phyloP scores from a whole-genome alignment of 1,140 invertebrate genomes.

The Copidosoma floridanum region DNA sequence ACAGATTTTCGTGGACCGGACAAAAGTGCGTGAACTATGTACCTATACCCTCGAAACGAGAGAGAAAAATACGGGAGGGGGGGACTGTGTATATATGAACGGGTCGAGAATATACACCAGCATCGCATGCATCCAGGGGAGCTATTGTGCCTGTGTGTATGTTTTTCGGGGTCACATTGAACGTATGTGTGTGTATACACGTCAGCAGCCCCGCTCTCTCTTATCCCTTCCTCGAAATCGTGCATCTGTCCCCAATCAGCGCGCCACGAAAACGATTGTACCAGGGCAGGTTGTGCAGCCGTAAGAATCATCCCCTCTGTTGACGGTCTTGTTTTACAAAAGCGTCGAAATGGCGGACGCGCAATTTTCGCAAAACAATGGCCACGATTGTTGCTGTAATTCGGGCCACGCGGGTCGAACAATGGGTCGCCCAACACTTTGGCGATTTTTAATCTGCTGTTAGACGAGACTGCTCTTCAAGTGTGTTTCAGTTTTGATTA shows the following conservation, averaged over 20 bases:
- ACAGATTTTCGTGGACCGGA: constrained; percentile 42
- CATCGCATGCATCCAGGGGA: too few species aligned
- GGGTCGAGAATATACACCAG: too few species aligned
- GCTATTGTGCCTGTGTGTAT: constrained; percentile 45
- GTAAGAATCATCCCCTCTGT: constrained; percentile 44
- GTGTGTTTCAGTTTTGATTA: too few species aligned
- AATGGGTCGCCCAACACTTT: too few species aligned
- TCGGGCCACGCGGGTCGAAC: too few species aligned
- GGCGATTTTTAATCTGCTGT: too few species aligned
- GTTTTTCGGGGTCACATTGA: constrained; percentile 47
- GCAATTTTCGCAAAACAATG: constrained; percentile 3
- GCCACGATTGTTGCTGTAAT: too few species aligned
- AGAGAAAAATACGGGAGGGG: constrained; percentile 1
- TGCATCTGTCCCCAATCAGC: constrained; percentile 58
- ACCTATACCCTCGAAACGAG: constrained; percentile 15
- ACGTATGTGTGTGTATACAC: constrained; percentile 26
- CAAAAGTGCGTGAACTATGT: not conserved
- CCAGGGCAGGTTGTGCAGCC: constrained; percentile 41
- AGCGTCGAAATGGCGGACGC: constrained; percentile 10
- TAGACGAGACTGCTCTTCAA: too few species aligned
- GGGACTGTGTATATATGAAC: too few species aligned
- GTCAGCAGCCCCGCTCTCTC: constrained; percentile 43
- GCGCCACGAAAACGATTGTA: constrained; percentile 50
- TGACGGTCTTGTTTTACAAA: constrained; percentile 11
- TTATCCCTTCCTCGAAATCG: constrained; percentile 34